phyloP scores from a whole-genome alignment of 2,113 vertebrate genomes.

The Eudyptes chrysolophus region DNA sequence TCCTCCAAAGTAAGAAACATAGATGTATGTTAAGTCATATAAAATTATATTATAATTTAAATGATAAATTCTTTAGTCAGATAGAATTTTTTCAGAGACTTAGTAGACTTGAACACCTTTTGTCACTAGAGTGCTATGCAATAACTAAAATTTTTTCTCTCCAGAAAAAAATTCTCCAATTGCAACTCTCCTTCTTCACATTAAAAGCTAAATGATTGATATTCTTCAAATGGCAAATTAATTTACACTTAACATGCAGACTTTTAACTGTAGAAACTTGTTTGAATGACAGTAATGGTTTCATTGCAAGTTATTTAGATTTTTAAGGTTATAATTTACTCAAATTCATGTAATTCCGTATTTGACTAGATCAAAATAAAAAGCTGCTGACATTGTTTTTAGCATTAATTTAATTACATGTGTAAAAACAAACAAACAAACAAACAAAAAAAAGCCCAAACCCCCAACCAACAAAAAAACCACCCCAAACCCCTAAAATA shows the following conservation, averaged over 20 bases:
- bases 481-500: neutral
- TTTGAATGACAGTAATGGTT: constrained; percentile 73
- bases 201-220: constrained; percentile 66
- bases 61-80: neutral
- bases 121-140: constrained; percentile 67
- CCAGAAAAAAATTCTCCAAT: neutral
- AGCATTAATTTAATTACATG: constrained; percentile 14
- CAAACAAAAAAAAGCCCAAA: neutral
- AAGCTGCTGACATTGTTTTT: constrained; percentile 56
- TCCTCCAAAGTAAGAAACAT: neutral
- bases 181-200: constrained; percentile 24
- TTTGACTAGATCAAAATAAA: constrained; percentile 67
- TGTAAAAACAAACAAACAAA: neutral
- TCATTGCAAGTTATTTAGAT: constrained; percentile 70
- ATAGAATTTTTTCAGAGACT: neutral
- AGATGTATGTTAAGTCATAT: neutral
- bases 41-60: neutral
- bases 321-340: constrained; percentile 69
- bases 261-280: constrained; percentile 63
- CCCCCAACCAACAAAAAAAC: neutral
- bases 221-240: constrained; percentile 63
- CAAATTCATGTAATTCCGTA: constrained; percentile 54
- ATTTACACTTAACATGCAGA: constrained; percentile 64
- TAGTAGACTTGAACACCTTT: neutral
- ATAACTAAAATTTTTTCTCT: constrained; percentile 11